Evolutionary conservation across 2,888 invertebrate species (phyloP).

Genomic region (Morpho achilles): DNA sequence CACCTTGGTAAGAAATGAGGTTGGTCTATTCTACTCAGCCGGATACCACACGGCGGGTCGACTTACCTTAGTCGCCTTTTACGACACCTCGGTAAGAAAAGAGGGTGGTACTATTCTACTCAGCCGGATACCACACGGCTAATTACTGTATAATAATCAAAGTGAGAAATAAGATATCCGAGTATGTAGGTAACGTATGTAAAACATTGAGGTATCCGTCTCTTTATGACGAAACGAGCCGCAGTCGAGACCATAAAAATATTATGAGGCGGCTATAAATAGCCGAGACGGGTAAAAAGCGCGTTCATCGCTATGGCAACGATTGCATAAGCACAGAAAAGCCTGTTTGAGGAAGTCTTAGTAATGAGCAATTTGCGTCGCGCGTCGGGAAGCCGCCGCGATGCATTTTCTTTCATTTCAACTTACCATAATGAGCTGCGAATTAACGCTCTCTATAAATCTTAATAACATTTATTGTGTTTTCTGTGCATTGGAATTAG

Average conservation of each 20-base stretch:
- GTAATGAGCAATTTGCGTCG: conserved; percentile 58
- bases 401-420: conserved; percentile 35
- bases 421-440: conserved; percentile 64
- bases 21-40: no score
- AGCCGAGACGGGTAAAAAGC: conserved; percentile 34
- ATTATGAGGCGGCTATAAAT: conserved; percentile 24
- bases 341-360: conserved; percentile 49
- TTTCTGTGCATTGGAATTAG: no score
- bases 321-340: conserved; percentile 54
- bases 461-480: conserved; percentile 40
- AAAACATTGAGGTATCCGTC: not conserved
- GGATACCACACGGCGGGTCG: no score
- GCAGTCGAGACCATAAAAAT: conserved; percentile 14
- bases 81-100: no score
- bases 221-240: conserved; percentile 13
- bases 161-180: not conserved
- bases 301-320: conserved; percentile 36
- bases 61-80: no score
- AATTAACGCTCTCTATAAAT: conserved; percentile 41
- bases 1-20: no score
- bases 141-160: no score
- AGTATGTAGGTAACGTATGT: conserved; percentile 1
- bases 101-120: no score
- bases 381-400: conserved; percentile 36
- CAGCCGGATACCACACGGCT: no score